phyloP scores from a whole-genome alignment of 2,888 invertebrate genomes.

The Fissipunctia ypsillon region DNA sequence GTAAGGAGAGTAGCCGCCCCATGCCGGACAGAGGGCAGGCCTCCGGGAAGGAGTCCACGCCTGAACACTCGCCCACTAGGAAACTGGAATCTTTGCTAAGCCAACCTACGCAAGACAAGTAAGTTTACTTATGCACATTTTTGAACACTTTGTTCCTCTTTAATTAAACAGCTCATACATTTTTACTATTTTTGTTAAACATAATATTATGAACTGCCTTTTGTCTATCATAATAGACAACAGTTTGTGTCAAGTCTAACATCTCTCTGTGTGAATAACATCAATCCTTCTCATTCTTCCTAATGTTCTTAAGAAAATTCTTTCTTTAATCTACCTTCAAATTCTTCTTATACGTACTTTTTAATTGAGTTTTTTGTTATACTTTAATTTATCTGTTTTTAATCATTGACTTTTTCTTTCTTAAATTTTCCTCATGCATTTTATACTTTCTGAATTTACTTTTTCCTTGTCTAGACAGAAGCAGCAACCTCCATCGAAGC shows the following conservation, averaged over 20 bases:
- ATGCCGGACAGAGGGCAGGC: constrained; percentile 90
- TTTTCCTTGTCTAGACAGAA: constrained; percentile 74
- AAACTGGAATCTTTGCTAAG: constrained; percentile 74
- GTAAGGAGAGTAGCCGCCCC: constrained; percentile 78
- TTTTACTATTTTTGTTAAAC: too few relatives aligned
- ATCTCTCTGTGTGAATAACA: background rate
- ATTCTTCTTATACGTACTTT: background rate
- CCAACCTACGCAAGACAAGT: constrained; percentile 77
- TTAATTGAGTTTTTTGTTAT: background rate
- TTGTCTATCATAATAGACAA: background rate
- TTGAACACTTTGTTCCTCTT: too few relatives aligned
- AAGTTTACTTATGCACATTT: constrained; percentile 65
- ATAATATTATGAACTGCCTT: background rate
- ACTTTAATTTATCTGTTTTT: background rate
- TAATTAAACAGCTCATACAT: background rate
- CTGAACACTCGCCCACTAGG: constrained; percentile 90
- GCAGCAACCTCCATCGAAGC: constrained; percentile 83
- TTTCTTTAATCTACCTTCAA: background rate
- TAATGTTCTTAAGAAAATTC: background rate
- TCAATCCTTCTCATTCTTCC: background rate
- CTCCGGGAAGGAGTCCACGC: constrained; percentile 92
- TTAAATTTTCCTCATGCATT: background rate
- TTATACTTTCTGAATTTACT: background rate
- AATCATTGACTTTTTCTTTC: background rate
- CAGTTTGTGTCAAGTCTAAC: background rate